These are phyloP conservation scores for Cryptomyrus ogoouensis DNA, from an alignment of 2,113 vertebrate genomes.

Conservation along the genomic window DNA sequence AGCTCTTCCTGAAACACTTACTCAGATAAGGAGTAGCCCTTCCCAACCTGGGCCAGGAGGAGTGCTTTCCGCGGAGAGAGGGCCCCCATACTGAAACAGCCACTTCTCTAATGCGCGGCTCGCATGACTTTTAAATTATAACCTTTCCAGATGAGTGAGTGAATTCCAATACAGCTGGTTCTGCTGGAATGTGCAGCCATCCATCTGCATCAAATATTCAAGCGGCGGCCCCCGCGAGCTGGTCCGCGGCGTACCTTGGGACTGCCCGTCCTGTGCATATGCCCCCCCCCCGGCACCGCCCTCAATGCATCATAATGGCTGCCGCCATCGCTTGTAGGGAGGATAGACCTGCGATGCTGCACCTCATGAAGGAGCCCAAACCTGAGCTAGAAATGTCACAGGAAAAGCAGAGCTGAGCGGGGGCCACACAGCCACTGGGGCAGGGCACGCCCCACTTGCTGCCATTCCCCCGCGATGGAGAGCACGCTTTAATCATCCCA, in stretches of 20 bases:
- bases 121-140: constrained; percentile 58
- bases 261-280: not conserved
- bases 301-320: constrained; percentile 8
- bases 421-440: not conserved
- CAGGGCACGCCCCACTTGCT: not conserved
- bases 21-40: not conserved
- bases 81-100: constrained; percentile 47
- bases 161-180: constrained; percentile 67
- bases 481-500: not conserved
- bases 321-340: not conserved
- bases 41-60: not conserved
- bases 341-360: not conserved
- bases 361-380: not conserved
- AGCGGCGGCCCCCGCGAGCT: constrained; percentile 53
- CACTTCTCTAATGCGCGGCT: constrained; percentile 50
- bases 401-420: not conserved
- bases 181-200: constrained; percentile 65
- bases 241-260: constrained; percentile 35
- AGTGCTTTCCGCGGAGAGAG: constrained; percentile 34
- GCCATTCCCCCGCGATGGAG: not conserved
- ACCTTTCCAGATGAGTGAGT: constrained; percentile 63
- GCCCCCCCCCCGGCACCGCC: not conserved
- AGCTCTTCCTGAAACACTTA: not conserved
- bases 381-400: constrained; percentile 8
- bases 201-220: constrained; percentile 71